Evolutionary conservation across 2,888 invertebrate genomes (phyloP), one percentile per base, ranked within the genome.

Genomic region (Eulithis prunata): DNA sequence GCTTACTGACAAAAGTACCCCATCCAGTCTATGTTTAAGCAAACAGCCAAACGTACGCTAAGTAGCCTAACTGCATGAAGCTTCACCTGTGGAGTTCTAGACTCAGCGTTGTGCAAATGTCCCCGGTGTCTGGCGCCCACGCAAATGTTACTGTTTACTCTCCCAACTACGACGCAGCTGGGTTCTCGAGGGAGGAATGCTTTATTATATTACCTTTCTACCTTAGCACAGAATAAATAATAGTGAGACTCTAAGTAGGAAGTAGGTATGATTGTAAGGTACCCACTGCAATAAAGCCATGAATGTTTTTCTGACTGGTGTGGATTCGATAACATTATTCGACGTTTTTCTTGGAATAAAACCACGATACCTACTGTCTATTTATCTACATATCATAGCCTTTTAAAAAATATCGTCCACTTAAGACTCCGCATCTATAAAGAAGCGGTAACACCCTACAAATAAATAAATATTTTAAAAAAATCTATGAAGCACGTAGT

Each of bases 81-180:
- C 52, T 10, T 47, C 21, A 55, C 54, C 47, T 61, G 47, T 41
- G 43, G 55, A 41, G 46, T 47, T 41, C 55, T 38, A 61, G 53
- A 36, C 54, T 49, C 12, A 32, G 45, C 28, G 55, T 55, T 55
- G 61, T 62, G 14, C 12, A 47, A 45, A 55, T 61, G 54, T 36
- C 12, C 47, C 41, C 13, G 21, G 28, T 62, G 55, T 55, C 38
- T 55, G 46, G 54, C 11, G 41, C 13, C 55, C 28, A 47, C 52
- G 43, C 59, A 59, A 55, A 61, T 55, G 61, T 21, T 14, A 45
- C 12, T 61, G 61, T 54, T 54, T 41, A 55, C 61, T 61, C 55
- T 47, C 61, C 36, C 54, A 49, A 55, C 55, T 12, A 55, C 14
- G n/a, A 55, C 36, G 36, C 61, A 61, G 47, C 61, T 61, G 61